Evolutionary conservation across 2,888 invertebrate genomes (phyloP).

Genomic region (Nemoura dubitans): DNA sequence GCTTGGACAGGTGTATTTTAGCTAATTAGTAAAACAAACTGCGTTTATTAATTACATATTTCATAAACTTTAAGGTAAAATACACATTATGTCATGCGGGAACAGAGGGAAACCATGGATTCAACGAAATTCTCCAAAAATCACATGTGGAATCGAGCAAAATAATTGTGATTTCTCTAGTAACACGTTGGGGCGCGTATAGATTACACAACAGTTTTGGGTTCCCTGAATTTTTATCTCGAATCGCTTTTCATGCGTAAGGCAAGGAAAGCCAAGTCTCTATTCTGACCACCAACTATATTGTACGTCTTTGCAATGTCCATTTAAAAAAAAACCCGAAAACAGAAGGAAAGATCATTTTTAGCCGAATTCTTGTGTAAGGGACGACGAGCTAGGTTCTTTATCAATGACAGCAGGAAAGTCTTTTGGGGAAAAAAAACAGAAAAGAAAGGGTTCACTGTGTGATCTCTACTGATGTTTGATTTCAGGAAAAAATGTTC

Average conservation of each 20-base stretch:
- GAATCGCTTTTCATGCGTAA: no score
- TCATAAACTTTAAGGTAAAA: slow-evolving; percentile 17
- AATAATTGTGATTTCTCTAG: no score
- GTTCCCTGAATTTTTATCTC: no score
- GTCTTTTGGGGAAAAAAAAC: neutral
- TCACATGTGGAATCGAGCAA: no score
- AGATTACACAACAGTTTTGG: no score
- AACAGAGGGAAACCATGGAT: neutral
- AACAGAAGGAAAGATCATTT: neutral
- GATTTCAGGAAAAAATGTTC: slow-evolving; percentile 18
- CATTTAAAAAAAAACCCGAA: neutral
- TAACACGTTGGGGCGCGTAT: no score
- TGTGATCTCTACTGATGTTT: slow-evolving; percentile 33
- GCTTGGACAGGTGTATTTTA: slow-evolving; percentile 27
- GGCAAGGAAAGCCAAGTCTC: no score
- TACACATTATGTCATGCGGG: slow-evolving; percentile 17
- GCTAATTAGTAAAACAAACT: slow-evolving; percentile 28
- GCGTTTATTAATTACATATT: slow-evolving; percentile 37
- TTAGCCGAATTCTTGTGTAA: neutral
- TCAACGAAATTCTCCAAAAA: slow-evolving; percentile 29
- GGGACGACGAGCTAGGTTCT: neutral
- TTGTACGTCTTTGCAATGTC: no score
- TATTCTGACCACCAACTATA: no score
- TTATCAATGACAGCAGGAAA: slow-evolving; percentile 22
- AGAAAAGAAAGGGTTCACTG: neutral